A percentile compares a stretch with the other conserved stretches of the same genome.
phyloP scores from a whole-genome alignment of 2,888 invertebrate genomes.

The Cephus pulcher region DNA sequence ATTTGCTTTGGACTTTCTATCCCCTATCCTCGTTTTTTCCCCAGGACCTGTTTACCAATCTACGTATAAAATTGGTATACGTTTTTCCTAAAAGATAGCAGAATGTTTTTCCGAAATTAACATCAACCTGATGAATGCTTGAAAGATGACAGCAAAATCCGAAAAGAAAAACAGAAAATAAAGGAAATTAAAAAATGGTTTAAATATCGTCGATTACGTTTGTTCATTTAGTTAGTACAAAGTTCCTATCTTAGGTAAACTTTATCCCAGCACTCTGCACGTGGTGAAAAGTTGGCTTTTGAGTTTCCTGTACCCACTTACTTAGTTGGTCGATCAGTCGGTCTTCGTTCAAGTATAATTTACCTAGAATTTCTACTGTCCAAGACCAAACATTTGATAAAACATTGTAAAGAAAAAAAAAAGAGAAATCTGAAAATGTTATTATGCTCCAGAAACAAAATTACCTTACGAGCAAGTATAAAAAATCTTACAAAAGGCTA shows the following conservation, averaged over 20 bases:
- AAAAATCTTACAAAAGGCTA: neutral
- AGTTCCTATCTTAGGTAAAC: neutral
- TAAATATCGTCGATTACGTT: neutral
- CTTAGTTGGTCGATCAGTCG: neutral
- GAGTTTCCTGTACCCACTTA: neutral
- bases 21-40: slow-evolving; percentile 19
- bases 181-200: neutral
- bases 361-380: neutral
- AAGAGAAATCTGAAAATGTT: neutral
- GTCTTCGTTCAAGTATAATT: neutral
- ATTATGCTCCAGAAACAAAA: neutral
- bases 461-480: neutral
- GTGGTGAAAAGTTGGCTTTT: neutral
- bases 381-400: neutral
- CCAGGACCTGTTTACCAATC: neutral
- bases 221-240: neutral
- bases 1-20: slow-evolving; percentile 25
- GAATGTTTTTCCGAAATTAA: neutral
- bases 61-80: neutral
- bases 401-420: neutral
- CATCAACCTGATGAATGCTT: neutral
- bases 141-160: neutral
- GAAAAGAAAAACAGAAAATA: neutral
- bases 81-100: neutral
- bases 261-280: neutral